phyloP scores from a whole-genome alignment of 2,113 vertebrate genomes.

The Cyprinodon variegatus region DNA sequence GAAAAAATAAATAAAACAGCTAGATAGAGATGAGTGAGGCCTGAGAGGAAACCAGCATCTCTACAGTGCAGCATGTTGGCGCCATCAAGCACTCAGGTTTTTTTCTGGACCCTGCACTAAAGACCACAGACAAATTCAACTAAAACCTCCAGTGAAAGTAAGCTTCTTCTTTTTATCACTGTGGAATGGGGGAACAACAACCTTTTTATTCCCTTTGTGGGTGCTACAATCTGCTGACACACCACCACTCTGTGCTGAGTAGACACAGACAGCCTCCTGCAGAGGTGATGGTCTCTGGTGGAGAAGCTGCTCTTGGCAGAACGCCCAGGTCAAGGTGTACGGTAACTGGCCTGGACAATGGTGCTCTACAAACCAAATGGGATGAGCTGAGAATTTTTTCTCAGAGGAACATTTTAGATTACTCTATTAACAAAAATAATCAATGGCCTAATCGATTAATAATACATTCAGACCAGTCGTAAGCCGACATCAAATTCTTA shows the following conservation, averaged over 20 bases:
- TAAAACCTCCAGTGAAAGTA: not conserved
- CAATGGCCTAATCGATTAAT: no score
- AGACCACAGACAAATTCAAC: not conserved
- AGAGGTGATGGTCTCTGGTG: slow-evolving; percentile 45
- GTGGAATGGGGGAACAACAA: not conserved
- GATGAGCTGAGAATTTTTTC: not conserved
- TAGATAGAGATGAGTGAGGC: not conserved
- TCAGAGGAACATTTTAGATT: not conserved
- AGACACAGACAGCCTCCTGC: slow-evolving; percentile 31
- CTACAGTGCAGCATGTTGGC: not conserved
- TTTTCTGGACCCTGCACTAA: slow-evolving; percentile 27
- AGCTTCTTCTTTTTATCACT: slow-evolving; percentile 9
- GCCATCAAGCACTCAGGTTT: slow-evolving; percentile 1
- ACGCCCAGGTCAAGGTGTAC: slow-evolving; percentile 28
- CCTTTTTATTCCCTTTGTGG: slow-evolving; percentile 20
- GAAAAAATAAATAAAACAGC: not conserved
- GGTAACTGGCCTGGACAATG: not conserved
- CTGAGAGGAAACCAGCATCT: slow-evolving; percentile 3
- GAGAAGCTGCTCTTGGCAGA: slow-evolving; percentile 43
- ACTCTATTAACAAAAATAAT: not conserved
- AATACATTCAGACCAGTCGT: no score
- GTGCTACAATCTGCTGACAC: slow-evolving; percentile 55
- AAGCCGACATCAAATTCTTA: no score
- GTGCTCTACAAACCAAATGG: no score
- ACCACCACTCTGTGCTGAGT: slow-evolving; percentile 45